Conservation (phyloP, 2,888 invertebrate genomes). For the Myopa testacea region DNA sequence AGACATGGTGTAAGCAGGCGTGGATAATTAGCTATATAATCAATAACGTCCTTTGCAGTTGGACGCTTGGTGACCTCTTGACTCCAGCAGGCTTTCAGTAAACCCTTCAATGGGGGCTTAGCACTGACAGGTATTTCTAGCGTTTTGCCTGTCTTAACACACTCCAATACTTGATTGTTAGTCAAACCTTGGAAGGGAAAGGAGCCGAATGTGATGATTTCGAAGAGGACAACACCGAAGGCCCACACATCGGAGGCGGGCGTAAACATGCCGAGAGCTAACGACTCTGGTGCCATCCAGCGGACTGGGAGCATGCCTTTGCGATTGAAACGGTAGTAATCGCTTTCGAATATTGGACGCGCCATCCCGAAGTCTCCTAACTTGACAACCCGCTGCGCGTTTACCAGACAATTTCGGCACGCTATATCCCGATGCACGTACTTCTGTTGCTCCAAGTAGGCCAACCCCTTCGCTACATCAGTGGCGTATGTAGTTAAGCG, state of each 20-base stretch:
- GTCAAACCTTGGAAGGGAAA: slow-evolving; percentile 90
- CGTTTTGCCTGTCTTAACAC: slow-evolving; percentile 82
- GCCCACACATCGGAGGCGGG: slow-evolving; percentile 92
- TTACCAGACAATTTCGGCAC: slow-evolving; percentile 83
- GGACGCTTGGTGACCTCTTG: slow-evolving; percentile 78
- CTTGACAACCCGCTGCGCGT: slow-evolving; percentile 79
- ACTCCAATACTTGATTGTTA: slow-evolving; percentile 85
- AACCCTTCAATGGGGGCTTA: slow-evolving; percentile 83
- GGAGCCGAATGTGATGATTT: slow-evolving; percentile 91
- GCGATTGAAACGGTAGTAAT: slow-evolving; percentile 89
- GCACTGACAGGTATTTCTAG: slow-evolving; percentile 81
- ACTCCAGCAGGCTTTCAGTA: slow-evolving; percentile 86
- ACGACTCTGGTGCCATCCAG: slow-evolving; percentile 94
- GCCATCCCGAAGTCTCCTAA: slow-evolving; percentile 93
- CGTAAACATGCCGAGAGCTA: slow-evolving; percentile 85
- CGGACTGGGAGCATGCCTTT: slow-evolving; percentile 89
- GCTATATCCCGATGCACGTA: slow-evolving; percentile 91
- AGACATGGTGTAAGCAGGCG: slow-evolving; percentile 82
- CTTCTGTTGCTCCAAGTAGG: slow-evolving; percentile 85
- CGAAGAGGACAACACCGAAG: slow-evolving; percentile 87
- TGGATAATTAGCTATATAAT: slow-evolving; percentile 82
- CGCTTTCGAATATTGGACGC: slow-evolving; percentile 85
- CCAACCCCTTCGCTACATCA: slow-evolving; percentile 86
- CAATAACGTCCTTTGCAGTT: slow-evolving; percentile 82
- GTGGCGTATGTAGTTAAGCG: slow-evolving; percentile 88